Conservation (phyloP, 2,113 vertebrate genomes). For the Dicerorhinus sumatrensis region DNA sequence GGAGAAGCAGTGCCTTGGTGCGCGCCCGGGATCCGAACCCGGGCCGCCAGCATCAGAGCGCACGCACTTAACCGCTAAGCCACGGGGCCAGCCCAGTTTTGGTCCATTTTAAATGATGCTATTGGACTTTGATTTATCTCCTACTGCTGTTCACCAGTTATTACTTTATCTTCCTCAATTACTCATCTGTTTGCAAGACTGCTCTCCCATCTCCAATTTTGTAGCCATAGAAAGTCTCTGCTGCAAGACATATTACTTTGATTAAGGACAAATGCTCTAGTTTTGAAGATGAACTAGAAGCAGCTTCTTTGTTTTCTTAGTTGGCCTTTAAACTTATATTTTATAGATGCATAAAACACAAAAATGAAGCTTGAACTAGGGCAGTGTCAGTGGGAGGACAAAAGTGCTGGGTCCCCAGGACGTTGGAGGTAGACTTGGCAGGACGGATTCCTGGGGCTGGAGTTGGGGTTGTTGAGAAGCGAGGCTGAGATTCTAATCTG, state of each 20-base stretch:
- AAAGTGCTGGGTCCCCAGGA: not conserved
- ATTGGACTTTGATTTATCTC: not conserved
- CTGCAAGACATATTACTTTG: fast-evolving
- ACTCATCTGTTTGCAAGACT: not conserved
- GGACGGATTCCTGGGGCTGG: fast-evolving
- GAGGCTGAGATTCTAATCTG: not conserved
- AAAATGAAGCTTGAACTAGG: not conserved
- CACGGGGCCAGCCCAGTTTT: too few species aligned
- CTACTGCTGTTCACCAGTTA: not conserved
- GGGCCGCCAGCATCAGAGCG: too few species aligned
- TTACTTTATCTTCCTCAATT: not conserved
- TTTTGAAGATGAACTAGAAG: too few species aligned
- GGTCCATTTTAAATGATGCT: not conserved
- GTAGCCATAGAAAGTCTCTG: not conserved
- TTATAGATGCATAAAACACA: not conserved
- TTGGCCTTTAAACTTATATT: not conserved
- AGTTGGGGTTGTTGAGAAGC: not conserved
- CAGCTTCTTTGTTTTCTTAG: not conserved
- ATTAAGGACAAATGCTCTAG: not conserved
- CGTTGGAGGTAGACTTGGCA: not conserved
- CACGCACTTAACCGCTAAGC: too few species aligned
- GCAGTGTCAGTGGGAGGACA: not conserved
- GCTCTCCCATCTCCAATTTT: not conserved
- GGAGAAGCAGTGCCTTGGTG: too few species aligned
- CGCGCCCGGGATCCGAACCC: too few species aligned